phyloP scores from a whole-genome alignment of 1,140 invertebrate species.

The Nixonia krombeini region DNA sequence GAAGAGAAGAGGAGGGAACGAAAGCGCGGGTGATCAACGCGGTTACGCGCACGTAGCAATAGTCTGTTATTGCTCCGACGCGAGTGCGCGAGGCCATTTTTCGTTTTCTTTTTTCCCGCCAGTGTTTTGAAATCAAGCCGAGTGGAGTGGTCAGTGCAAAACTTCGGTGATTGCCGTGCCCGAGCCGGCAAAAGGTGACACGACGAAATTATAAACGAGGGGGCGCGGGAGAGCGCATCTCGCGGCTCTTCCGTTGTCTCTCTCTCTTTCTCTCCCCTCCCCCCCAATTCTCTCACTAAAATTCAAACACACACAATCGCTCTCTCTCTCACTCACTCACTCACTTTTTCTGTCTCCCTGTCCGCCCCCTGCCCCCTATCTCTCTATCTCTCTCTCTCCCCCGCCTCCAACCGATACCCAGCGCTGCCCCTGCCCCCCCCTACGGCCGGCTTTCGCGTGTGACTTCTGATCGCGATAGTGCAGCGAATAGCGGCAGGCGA shows the following conservation, averaged over 20 bases:
- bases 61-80: too few species aligned
- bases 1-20: too few species aligned
- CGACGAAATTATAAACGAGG: slow-evolving; percentile 25
- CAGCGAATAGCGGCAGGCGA: slow-evolving; percentile 4
- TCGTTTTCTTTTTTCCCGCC: slow-evolving; percentile 12
- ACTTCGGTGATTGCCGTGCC: slow-evolving; percentile 1
- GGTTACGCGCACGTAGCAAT: too few species aligned
- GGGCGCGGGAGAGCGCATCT: slow-evolving; percentile 41
- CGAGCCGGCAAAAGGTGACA: slow-evolving; percentile 19
- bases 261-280: slow-evolving; percentile 9
- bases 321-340: slow-evolving; percentile 4
- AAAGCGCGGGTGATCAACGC: too few species aligned
- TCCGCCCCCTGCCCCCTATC: background rate
- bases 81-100: slow-evolving; percentile 1
- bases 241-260: slow-evolving; percentile 35
- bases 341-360: slow-evolving; percentile 1
- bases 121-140: slow-evolving; percentile 5
- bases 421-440: too few species aligned
- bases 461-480: slow-evolving; percentile 20
- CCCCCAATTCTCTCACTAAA: background rate
- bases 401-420: slow-evolving; percentile 6
- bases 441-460: slow-evolving; percentile 3
- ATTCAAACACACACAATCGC: background rate
- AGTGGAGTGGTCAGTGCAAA: slow-evolving; percentile 32
- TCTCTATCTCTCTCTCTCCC: slow-evolving; percentile 8